Evolutionary conservation across 92 coral and sea anemone species (phyloP).

Genomic region (Ricordea florida): DNA sequence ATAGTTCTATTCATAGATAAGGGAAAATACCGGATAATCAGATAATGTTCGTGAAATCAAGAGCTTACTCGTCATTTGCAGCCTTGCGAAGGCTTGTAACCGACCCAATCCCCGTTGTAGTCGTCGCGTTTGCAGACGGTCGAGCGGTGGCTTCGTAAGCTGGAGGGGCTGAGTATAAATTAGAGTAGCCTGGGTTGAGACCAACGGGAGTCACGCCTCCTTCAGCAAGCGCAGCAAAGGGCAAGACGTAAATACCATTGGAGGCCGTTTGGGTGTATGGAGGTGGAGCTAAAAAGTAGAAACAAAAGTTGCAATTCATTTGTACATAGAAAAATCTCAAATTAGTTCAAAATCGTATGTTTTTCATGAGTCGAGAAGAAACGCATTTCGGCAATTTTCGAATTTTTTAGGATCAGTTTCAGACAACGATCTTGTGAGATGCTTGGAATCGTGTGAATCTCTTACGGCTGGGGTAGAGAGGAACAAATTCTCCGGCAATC

Average conservation of each 20-base stretch:
- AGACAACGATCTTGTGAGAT: too few species aligned
- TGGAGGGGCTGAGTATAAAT: conserved; percentile 72
- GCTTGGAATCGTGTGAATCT: too few species aligned
- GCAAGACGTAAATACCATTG: conserved; percentile 18
- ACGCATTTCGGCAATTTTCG: too few species aligned
- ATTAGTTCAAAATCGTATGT: too few species aligned
- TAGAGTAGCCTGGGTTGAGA: conserved; percentile 34
- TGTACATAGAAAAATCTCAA: background rate
- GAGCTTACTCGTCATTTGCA: conserved; percentile 46
- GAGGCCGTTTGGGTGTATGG: conserved; percentile 67
- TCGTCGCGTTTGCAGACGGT: conserved; percentile 9
- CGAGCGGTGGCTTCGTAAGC: conserved; percentile 47
- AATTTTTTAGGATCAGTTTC: too few species aligned
- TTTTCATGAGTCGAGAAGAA: too few species aligned
- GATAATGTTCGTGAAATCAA: too few species aligned
- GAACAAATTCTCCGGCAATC: too few species aligned
- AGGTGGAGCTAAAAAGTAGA: conserved; percentile 81
- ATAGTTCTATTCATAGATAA: too few species aligned
- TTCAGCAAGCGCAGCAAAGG: conserved; percentile 35
- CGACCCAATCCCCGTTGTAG: conserved; percentile 80
- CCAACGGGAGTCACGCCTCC: conserved; percentile 17
- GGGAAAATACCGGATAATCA: too few species aligned
- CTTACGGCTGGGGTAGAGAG: too few species aligned
- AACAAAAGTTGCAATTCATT: too few species aligned
- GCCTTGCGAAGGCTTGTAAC: conserved; percentile 73